Base-by-base conservation (phyloP, 2,888 invertebrate genomes). In the Isoperla grammatica region DNA sequence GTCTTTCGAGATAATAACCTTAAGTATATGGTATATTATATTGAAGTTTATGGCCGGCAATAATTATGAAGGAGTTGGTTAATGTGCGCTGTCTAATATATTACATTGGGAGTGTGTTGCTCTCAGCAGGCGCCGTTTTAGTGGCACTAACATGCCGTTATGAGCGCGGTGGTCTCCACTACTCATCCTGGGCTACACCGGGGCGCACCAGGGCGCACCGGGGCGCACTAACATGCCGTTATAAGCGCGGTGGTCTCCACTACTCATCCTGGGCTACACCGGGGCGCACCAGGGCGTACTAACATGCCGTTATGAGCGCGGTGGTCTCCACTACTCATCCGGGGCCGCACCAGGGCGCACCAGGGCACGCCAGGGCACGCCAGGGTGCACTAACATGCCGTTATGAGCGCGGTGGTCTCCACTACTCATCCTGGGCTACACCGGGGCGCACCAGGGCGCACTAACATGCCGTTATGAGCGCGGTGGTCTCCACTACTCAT, bases 41-140 rank as follows among this genome's bases (percentile, higher is more conserved):
- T 29, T 29, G 29, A 50, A 35, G 49, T 50, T 50, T 50, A 50
- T 50, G 23, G 35, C 35, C 35, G 49, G 49, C 17, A 50, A 50
- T 50, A 50, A 50, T 50, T 50, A 50, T 23, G 29, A 50, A 50
- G 23, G 23, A 50, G 15, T 22, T 50, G 49, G 22, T 50, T 23
- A 50, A 50, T 50, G 15, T 9, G 12, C 11, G n/a, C 29, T 50
- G 49, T 50, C 29, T 20, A 29, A 29, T 29, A 29, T 29, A 29
- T 29, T 29, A 29, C 29, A 29, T 29, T 29, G 29, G 8, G 49
- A 13, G 35, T 29, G 49, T 50, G 49, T 29, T 50, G 49, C n/a
- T 9, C 49, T 4, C 49, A 50, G 49, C 49, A 13, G 49, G 49
- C 49, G 2, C n/a, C 29, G 22, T 23, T n/a, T 50, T 20, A 19